Percentiles rank a stretch among this genome's conserved stretches.
These are phyloP conservation scores for Hesperophylax magnus DNA, from an alignment of 1,140 invertebrate species.

Conservation along the genomic window DNA sequence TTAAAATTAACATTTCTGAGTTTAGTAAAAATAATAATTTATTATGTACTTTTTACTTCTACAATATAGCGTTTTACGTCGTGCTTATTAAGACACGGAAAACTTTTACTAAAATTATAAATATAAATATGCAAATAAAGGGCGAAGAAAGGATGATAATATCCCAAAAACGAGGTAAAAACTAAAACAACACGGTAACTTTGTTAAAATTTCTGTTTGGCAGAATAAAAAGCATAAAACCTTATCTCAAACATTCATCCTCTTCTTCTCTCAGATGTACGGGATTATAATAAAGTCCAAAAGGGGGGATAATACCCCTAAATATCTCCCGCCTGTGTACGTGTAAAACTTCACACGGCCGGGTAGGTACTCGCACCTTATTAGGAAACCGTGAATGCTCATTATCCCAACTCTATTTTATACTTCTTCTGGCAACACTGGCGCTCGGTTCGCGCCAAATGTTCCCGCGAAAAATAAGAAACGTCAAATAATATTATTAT, in stretches of 20 bases:
- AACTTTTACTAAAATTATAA: not conserved
- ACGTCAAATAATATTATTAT: not conserved
- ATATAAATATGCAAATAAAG: not conserved
- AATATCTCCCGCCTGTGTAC: slow-evolving; percentile 21
- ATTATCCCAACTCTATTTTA: slow-evolving; percentile 36
- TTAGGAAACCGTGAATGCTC: slow-evolving; percentile 38
- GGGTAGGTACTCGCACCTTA: slow-evolving; percentile 27
- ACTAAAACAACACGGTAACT: not conserved
- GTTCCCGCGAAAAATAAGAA: slow-evolving; percentile 14
- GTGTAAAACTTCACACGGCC: slow-evolving; percentile 33
- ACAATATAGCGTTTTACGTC: not conserved
- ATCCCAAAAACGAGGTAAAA: not conserved
- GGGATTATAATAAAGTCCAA: slow-evolving; percentile 34
- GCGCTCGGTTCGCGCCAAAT: slow-evolving; percentile 24
- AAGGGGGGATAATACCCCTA: not conserved
- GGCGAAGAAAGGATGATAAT: not conserved
- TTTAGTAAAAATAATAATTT: too few species aligned
- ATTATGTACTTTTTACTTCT: not conserved
- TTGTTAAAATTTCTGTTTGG: not conserved
- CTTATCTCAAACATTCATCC: slow-evolving; percentile 29
- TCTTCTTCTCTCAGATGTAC: not conserved
- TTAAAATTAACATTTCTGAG: too few species aligned
- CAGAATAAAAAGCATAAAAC: not conserved
- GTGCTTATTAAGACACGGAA: not conserved
- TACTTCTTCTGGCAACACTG: slow-evolving; percentile 22